Evolutionary conservation across 2,113 vertebrate genomes (phyloP), one percentile per base, ranked within the genome.

Genomic region (Istiophorus platypterus): DNA sequence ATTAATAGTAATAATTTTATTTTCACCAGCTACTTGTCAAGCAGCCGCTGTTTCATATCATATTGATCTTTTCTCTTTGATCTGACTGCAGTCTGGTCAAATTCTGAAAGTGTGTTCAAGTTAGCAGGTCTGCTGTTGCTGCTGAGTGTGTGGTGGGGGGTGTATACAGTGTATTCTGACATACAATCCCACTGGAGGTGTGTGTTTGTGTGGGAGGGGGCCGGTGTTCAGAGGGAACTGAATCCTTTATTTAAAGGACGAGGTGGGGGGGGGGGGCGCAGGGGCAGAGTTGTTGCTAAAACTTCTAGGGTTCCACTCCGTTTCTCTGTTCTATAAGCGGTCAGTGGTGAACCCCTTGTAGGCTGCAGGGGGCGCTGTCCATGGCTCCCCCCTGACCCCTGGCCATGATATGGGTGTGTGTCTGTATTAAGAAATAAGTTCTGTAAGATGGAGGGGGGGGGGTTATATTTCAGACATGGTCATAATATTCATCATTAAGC

Each of bases 201-300:
- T 88, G 85, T 78, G 82, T 84, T 26, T 63, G 76, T 77, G 68
- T 61, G 69, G 80, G 80, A 72, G 85, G 78, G 72, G 72, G 24
- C 15, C 15, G 51, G 49, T 67, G 69, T 69, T 90, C 52, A 80
- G 8, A 41, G 4, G 49, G 68, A 68, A 80, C 66, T 61, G 27
- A 63, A 52, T 71, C 56, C 65, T 70, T 49, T 72, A 51, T 82
- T 52, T 77, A 27, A 64, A 6, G 52, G 65, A 34, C 4, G 29
- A 47, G 20, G 7, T 22, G 0, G 14, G 52, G 85, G 47, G 7
- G 57, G 57, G 49, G 74, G 7, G 41, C 71, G 72, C 20, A 51
- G 81, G 65, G 79, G 26, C 37, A 51, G 63, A 5, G 1, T 31
- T 26, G 7, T 34, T 31, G 78, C 7, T 37, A 66, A 41, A 78